These are phyloP conservation scores for Hemibagrus wyckioides DNA, from an alignment of 2,113 vertebrate species.

Conservation along the genomic window DNA sequence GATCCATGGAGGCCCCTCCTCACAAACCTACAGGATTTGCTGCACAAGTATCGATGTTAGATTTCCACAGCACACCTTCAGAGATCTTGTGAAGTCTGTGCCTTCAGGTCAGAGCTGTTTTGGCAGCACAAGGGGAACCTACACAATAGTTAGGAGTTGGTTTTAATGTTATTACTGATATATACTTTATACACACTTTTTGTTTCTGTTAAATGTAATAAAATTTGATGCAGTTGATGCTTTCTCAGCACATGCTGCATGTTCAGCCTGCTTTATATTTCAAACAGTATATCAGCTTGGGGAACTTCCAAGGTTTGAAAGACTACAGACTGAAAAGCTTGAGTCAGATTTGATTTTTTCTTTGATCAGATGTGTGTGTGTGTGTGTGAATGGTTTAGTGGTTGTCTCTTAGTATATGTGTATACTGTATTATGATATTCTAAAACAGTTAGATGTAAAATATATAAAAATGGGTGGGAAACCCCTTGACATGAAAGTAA, in stretches of 20 bases:
- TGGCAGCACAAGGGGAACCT: no score
- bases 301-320: neutral
- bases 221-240: neutral
- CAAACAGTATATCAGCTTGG: neutral
- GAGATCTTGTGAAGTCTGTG: no score
- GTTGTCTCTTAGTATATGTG: neutral
- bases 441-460: no score
- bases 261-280: neutral
- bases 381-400: neutral
- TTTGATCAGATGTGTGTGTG: neutral
- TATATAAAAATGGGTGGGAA: neutral
- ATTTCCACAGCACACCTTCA: no score
- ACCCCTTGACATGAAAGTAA: neutral
- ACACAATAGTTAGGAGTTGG: no score
- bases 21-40: no score
- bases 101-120: no score
- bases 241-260: neutral
- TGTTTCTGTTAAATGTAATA: neutral
- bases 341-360: neutral
- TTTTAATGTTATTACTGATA: neutral
- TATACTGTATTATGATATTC: neutral
- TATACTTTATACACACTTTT: neutral
- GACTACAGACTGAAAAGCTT: neutral
- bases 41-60: no score
- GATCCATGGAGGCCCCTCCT: no score